A percentile compares a stretch with the other conserved stretches of the same genome.
Evolutionary conservation across 2,888 invertebrate species (phyloP).

Genomic region (Charanyca ferruginea): DNA sequence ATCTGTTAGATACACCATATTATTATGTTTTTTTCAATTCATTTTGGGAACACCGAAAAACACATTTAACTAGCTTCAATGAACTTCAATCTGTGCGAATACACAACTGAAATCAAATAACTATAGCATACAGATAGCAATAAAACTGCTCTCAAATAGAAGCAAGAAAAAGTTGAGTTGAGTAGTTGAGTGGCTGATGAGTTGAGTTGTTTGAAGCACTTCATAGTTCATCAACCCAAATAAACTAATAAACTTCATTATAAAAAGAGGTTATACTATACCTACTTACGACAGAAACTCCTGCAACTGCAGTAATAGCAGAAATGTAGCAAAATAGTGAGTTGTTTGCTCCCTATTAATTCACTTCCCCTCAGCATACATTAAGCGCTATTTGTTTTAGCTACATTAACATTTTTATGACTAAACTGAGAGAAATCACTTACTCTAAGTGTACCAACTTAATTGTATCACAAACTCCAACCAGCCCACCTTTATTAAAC

Average conservation of each 20-base stretch:
- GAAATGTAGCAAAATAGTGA: slow-evolving; percentile 68
- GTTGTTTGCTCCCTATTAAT: slow-evolving; percentile 74
- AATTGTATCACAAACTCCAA: slow-evolving; percentile 30
- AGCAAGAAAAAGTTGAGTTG: too few species aligned
- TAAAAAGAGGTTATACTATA: slow-evolving; percentile 11
- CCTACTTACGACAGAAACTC: slow-evolving; percentile 53
- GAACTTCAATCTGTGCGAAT: too few species aligned
- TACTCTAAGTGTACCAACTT: slow-evolving; percentile 77
- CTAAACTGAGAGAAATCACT: slow-evolving; percentile 88
- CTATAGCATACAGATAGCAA: too few species aligned
- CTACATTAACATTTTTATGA: slow-evolving; percentile 91
- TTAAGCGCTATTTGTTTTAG: slow-evolving; percentile 89
- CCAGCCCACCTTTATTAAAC: slow-evolving; percentile 36
- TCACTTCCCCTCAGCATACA: slow-evolving; percentile 87
- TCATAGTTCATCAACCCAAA: neutral
- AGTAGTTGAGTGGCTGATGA: too few species aligned
- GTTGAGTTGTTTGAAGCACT: too few species aligned
- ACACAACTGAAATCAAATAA: too few species aligned
- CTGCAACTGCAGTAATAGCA: slow-evolving; percentile 74
- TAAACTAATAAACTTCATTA: slow-evolving; percentile 15
- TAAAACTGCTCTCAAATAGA: too few species aligned
- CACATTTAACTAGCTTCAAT: too few species aligned
- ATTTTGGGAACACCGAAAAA: too few species aligned
- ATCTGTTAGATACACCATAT: too few species aligned
- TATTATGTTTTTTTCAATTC: too few species aligned